These are phyloP conservation scores for Leptinotarsa undecemlineata DNA, from an alignment of 1,140 invertebrate species.

Conservation along the genomic window DNA sequence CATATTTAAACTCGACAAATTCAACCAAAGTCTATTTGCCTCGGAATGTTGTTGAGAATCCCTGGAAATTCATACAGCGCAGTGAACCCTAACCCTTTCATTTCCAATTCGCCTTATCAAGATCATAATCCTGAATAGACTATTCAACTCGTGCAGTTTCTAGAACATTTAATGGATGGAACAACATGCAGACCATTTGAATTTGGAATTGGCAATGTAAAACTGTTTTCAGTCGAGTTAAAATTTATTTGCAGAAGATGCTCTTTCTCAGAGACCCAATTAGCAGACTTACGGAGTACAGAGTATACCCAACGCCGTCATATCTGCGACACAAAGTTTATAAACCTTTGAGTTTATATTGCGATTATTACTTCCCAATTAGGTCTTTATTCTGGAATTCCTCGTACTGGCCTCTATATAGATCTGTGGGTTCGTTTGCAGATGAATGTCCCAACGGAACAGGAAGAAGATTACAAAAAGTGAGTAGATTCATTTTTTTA, in stretches of 20 bases:
- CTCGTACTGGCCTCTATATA: constrained; percentile 39
- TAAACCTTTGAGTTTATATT: constrained; percentile 39
- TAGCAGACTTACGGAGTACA: constrained; percentile 29
- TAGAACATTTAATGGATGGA: neutral
- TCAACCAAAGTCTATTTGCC: no score
- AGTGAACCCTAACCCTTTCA: no score
- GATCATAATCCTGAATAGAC: no score
- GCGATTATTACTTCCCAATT: constrained; percentile 40
- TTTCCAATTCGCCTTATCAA: no score
- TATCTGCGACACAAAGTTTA: constrained; percentile 40
- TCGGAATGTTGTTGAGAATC: no score
- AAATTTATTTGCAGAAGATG: constrained; percentile 42
- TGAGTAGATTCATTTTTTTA: constrained; percentile 28
- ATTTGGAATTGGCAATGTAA: neutral
- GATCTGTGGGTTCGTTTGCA: constrained; percentile 32
- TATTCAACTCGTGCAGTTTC: no score
- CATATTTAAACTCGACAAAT: no score
- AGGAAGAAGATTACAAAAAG: constrained; percentile 33
- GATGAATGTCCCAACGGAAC: constrained; percentile 30
- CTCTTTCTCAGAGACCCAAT: constrained; percentile 40
- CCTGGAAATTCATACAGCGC: no score
- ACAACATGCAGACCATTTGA: neutral
- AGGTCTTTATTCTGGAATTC: constrained; percentile 38
- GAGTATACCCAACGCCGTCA: constrained; percentile 33
- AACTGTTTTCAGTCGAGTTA: neutral